Evolutionary conservation across 2,797 vertebrate species (phyloP), one percentile per base, ranked within the genome.

Genomic region (Arrhamphus sclerolepis): DNA sequence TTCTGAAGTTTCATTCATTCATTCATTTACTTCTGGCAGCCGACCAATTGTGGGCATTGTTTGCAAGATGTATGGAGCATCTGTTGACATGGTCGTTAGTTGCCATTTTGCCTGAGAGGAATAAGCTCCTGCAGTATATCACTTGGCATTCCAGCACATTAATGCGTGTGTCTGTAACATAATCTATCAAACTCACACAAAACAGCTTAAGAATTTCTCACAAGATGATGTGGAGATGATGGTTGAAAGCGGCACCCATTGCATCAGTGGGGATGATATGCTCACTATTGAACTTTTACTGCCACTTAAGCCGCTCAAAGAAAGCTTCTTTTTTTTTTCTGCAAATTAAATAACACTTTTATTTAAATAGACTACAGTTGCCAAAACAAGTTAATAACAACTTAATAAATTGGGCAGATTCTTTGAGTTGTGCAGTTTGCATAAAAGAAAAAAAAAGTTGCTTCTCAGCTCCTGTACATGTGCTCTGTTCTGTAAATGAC

Each of bases 1-100:
- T 66, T 77, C 84, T 87, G 82, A 66, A 82, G 81, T 87, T 87
- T 88, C 85, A 80, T 86, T 89, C 82, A 83, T 86, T 90, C 81
- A 84, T 87, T 88, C 77, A 84, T 87, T 89, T 82, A 59, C 72
- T 73, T 47, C 81, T 89, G 83, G 89, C 88, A 84, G 66, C 34
- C 61, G 20, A 82, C 85, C 88, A 87, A 75, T 77, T 72, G 82
- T 66, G 66, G 72, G 77, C 85, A 84, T 86, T 86, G 88, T 90
- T 89, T 85, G 68, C 73, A 62, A 88, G 86, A 89, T 72, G 85
- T 86, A 87, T 88, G 74, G 79, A 75, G 76, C 84, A 85, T 89
- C 82, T 86, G 84, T 85, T 86, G 86, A 89, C 84, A 79, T 64
- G 78, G 68, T 86, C 81, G 58, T 90, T 89, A 84, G 84, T 84